phyloP scores from a whole-genome alignment of 2,113 vertebrate species.

The Solenodon paradoxus region DNA sequence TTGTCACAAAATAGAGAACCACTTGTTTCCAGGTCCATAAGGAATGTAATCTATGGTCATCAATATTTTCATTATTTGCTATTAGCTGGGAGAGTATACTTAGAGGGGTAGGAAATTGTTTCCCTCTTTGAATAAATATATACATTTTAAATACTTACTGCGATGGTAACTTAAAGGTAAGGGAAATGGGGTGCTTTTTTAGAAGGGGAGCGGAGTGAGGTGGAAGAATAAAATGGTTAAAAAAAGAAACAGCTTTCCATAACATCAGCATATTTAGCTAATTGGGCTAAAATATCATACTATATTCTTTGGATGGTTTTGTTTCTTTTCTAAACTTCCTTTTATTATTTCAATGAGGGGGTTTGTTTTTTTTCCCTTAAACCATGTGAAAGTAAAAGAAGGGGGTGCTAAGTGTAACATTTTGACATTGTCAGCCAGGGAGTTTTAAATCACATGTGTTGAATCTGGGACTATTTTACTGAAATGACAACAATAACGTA shows the following conservation, averaged over 20 bases:
- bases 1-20: neutral
- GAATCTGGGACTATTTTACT: neutral
- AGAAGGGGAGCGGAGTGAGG: neutral
- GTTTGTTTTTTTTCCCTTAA: neutral
- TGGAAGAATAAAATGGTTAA: neutral
- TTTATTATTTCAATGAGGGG: neutral
- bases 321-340: constrained; percentile 35
- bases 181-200: neutral
- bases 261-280: neutral
- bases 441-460: neutral
- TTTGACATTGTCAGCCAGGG: neutral
- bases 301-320: neutral
- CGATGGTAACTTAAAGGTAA: neutral
- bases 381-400: neutral
- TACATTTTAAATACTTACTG: neutral
- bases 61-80: neutral
- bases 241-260: neutral
- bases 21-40: neutral
- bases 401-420: neutral
- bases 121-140: neutral
- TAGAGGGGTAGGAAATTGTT: neutral
- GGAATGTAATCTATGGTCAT: neutral
- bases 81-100: neutral
- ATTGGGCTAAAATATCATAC: neutral
- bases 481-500: neutral